These are phyloP conservation scores for Lasioglossum morio DNA, from an alignment of 2,888 invertebrate species.

Conservation along the genomic window DNA sequence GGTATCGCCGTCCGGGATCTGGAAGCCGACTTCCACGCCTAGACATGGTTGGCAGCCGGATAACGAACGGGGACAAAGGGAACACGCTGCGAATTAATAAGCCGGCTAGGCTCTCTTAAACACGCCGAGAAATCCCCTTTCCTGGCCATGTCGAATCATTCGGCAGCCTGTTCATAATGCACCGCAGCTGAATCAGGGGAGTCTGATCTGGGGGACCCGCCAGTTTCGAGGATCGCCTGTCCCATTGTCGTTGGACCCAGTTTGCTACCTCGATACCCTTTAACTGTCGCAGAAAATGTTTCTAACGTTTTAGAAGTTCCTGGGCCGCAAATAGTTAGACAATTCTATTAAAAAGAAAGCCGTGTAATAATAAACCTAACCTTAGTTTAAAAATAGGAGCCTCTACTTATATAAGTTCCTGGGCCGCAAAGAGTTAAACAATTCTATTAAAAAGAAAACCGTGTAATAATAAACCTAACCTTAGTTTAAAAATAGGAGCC, in stretches of 20 bases:
- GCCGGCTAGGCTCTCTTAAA: slow-evolving; percentile 74
- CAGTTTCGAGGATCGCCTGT: slow-evolving; percentile 54
- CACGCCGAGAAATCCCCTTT: slow-evolving; percentile 63
- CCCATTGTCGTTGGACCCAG: slow-evolving; percentile 63
- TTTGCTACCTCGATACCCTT: slow-evolving; percentile 17
- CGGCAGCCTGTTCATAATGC: slow-evolving; percentile 80
- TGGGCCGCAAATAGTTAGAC: too few species aligned
- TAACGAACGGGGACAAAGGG: slow-evolving; percentile 61
- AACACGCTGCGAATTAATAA: slow-evolving; percentile 82
- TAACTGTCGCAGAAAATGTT: background rate
- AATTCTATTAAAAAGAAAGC: too few species aligned
- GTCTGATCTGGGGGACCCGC: slow-evolving; percentile 25
- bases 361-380: too few species aligned
- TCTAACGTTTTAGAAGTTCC: too few species aligned
- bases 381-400: too few species aligned
- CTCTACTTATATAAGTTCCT: too few species aligned
- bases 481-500: too few species aligned
- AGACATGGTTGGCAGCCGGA: slow-evolving; percentile 7
- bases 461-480: too few species aligned
- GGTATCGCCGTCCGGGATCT: slow-evolving; percentile 44
- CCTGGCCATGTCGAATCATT: slow-evolving; percentile 59
- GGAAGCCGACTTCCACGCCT: slow-evolving; percentile 34
- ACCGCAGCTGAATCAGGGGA: slow-evolving; percentile 78
- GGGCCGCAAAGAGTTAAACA: too few species aligned
- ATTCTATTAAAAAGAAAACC: too few species aligned